Percentiles rank a stretch among this genome's conserved stretches.
These are phyloP conservation scores for Struthio camelus DNA, from an alignment of 2,113 vertebrate genomes.

Conservation along the genomic window DNA sequence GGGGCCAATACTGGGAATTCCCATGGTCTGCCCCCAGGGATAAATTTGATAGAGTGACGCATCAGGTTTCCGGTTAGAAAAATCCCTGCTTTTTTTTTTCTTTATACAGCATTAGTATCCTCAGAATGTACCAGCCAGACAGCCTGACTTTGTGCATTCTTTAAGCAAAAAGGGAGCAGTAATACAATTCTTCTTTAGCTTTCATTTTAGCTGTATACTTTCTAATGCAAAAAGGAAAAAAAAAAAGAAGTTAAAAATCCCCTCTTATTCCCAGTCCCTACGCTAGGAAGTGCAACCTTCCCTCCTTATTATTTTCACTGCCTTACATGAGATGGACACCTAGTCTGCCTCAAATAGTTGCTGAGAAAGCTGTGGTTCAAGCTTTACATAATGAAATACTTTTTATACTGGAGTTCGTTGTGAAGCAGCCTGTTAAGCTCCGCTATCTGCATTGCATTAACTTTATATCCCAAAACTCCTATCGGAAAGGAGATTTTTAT, in stretches of 20 bases:
- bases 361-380: conserved; percentile 26
- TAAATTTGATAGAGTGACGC: conserved; percentile 1
- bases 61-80: conserved; percentile 41
- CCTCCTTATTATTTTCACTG: background rate
- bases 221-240: background rate
- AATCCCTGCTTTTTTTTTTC: background rate
- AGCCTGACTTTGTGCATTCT: background rate
- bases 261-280: background rate
- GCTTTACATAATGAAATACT: background rate
- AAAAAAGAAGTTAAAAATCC: background rate
- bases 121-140: background rate
- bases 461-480: conserved; percentile 18
- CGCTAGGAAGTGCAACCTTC: background rate
- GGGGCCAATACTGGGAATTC: conserved; percentile 32
- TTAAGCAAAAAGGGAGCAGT: background rate
- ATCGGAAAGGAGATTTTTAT: background rate
- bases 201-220: background rate
- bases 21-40: conserved; percentile 16
- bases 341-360: background rate
- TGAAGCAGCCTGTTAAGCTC: conserved; percentile 1
- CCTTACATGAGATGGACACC: background rate
- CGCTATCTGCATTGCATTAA: background rate
- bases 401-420: background rate
- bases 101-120: background rate
- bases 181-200: background rate